Conservation (phyloP, 2,113 vertebrate genomes). For the Anarrhichthys ocellatus region DNA sequence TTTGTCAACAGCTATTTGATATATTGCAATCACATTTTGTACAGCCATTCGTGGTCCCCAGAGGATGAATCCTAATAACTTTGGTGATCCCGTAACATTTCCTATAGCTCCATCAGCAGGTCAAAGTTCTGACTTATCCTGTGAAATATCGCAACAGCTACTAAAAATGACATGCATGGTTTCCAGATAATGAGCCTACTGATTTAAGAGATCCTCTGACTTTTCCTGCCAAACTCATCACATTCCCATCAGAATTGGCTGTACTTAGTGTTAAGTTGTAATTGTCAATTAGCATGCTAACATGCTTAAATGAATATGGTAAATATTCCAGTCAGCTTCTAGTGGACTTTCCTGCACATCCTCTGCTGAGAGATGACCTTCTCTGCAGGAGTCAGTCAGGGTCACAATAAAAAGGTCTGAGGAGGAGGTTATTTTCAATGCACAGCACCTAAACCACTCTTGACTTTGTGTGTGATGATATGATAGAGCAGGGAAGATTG, state of each 20-base stretch:
- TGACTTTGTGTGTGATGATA: slow-evolving; percentile 26
- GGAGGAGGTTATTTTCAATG: slow-evolving; percentile 42
- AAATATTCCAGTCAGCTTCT: slow-evolving; percentile 4
- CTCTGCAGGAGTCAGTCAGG: slow-evolving; percentile 25
- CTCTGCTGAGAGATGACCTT: slow-evolving; percentile 7
- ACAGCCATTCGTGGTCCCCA: background rate
- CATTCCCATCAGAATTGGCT: background rate
- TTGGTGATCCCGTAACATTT: background rate
- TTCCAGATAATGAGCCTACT: background rate
- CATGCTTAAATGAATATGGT: background rate
- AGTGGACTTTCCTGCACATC: background rate
- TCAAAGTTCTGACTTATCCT: background rate
- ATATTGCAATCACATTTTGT: background rate
- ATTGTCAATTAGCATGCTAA: background rate
- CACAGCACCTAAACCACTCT: slow-evolving; percentile 26
- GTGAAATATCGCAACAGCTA: background rate
- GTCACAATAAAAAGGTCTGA: slow-evolving; percentile 26
- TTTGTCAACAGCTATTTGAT: background rate
- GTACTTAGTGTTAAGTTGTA: background rate
- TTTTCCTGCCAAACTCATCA: background rate
- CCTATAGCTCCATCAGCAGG: background rate
- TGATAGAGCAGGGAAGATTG: slow-evolving; percentile 30
- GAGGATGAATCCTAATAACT: background rate
- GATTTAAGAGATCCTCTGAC: background rate
- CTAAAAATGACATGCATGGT: background rate